A percentile compares a stretch with the other conserved stretches of the same genome.
Conservation (phyloP, 2,797 vertebrate species). For the Acanthurus leucopareius region DNA sequence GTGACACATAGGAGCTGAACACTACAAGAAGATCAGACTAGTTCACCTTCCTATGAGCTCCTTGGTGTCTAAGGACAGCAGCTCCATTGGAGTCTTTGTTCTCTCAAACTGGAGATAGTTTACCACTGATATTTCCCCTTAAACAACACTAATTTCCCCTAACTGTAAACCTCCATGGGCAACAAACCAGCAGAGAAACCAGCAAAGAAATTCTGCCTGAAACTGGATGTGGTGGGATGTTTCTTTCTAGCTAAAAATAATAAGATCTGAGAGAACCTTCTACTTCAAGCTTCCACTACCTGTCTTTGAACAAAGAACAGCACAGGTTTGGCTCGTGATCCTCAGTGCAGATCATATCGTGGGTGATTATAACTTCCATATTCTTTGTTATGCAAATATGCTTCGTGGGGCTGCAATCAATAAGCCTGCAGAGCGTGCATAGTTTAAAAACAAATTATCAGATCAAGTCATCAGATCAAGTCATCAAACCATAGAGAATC, state of each 20-base stretch:
- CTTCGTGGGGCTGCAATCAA: constrained; percentile 40
- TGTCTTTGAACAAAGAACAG: constrained; percentile 22
- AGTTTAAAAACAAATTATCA: constrained; percentile 45
- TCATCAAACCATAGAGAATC: constrained; percentile 61
- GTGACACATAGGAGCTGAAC: background rate
- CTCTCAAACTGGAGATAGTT: background rate
- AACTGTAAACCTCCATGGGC: background rate
- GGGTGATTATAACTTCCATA: constrained; percentile 30
- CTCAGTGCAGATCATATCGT: constrained; percentile 34
- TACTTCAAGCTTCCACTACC: constrained; percentile 8
- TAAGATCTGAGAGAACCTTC: background rate
- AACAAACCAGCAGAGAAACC: background rate
- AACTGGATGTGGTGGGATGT: background rate
- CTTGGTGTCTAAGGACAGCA: background rate
- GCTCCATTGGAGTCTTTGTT: background rate
- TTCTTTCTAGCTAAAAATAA: constrained; percentile 3
- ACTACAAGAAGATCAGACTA: background rate
- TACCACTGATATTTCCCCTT: background rate
- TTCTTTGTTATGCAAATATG: constrained; percentile 43
- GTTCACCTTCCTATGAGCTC: background rate
- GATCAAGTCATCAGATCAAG: constrained; percentile 65
- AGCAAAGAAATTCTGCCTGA: background rate
- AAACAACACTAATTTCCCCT: too few species aligned
- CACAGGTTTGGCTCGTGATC: constrained; percentile 1
- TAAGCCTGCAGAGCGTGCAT: constrained; percentile 40